Evolutionary conservation across 1,140 invertebrate genomes (phyloP).

Genomic region (Tribolium madens): DNA sequence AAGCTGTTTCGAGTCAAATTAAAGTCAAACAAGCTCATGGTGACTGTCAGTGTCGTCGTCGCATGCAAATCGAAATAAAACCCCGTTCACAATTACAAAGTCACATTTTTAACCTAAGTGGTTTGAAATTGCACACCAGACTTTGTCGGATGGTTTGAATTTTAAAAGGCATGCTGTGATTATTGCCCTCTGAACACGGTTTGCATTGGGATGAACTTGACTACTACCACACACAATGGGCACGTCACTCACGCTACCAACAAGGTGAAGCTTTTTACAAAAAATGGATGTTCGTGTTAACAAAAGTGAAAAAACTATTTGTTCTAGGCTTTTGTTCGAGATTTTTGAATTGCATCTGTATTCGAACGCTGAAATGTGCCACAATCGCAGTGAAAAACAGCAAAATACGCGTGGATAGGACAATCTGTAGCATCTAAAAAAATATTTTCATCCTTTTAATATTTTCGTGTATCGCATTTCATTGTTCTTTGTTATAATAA

Average conservation of each 20-base stretch:
- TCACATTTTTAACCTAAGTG: slow-evolving; percentile 34
- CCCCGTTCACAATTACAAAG: slow-evolving; percentile 39
- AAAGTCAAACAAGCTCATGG: slow-evolving; percentile 53
- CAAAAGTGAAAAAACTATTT: slow-evolving; percentile 15
- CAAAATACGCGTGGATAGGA: neutral
- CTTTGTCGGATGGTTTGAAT: neutral
- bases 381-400: slow-evolving; percentile 5
- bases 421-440: neutral
- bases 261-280: neutral
- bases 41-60: slow-evolving; percentile 41
- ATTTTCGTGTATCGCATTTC: neutral
- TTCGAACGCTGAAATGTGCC: slow-evolving; percentile 6
- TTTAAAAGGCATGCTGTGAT: neutral
- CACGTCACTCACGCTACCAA: neutral
- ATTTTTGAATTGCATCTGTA: slow-evolving; percentile 8
- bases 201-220: neutral
- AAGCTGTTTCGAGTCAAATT: slow-evolving; percentile 52
- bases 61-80: slow-evolving; percentile 48
- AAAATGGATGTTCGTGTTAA: slow-evolving; percentile 11
- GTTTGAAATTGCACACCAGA: slow-evolving; percentile 15
- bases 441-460: neutral
- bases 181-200: neutral
- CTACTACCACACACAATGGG: slow-evolving; percentile 12
- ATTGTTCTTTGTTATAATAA: too few relatives aligned
- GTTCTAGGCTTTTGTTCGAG: neutral